Evolutionary conservation across 2,797 vertebrate species (phyloP), one percentile per base, ranked within the genome.

Genomic region (Halcyon badia): DNA sequence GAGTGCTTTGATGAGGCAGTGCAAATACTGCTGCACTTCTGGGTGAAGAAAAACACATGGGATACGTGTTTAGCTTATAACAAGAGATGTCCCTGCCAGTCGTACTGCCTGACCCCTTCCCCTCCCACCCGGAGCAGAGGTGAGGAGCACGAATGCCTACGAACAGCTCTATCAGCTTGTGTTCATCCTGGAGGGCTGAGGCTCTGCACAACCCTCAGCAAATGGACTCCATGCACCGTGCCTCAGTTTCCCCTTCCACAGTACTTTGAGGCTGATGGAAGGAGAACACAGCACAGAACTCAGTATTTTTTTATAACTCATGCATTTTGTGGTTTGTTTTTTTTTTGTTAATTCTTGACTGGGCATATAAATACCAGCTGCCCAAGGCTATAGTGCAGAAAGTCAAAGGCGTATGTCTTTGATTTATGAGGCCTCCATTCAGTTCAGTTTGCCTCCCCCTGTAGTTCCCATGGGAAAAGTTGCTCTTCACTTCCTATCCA

Each of bases 401-500:
- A 78, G 88, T 83, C 81, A 82, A 91, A 89, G 76, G 61, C 66
- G 17, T 51, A 58, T 49, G 70, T 48, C 88, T 64, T 69, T 95
- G 94, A 90, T 93, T 91, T 93, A 93, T 73, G 84, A 93, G 81
- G 61, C 35, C 46, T 85, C 80, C 84, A 93, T 88, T 91, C 81
- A 93, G 86, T 56, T 54, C 80, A 61, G 71, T 51, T 77, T 75
- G 77, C 88, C 72, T 89, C 91, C 91, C 66, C 58, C 66, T 79
- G 84, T 54, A 85, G 91, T 93, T 93, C 84, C 91, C 94, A 93
- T 91, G 91, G 94, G 88, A 93, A 94, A 95, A 90, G 87, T 51
- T 66, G 57, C 68, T 83, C 78, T 30, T 79, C 78, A 75, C 57
- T 92, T 94, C 90, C 90, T 90, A 80, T 83, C 87, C 90, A 83